Conservation (phyloP, 2,113 vertebrate genomes). For the Ivindomyrus marchei region DNA sequence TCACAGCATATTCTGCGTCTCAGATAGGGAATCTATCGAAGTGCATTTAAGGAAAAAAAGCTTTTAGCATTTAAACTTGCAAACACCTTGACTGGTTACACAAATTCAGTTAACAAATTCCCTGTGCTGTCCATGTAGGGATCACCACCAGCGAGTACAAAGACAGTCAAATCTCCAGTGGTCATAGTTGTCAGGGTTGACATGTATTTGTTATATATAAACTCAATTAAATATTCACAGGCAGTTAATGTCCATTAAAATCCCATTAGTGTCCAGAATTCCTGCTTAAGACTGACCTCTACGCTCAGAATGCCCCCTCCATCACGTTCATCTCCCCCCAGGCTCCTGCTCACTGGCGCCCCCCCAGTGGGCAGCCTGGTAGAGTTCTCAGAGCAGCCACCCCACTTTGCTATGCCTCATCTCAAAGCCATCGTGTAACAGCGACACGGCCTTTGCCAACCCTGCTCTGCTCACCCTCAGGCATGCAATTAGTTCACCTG, state of each 20-base stretch:
- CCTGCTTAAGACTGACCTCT: not conserved
- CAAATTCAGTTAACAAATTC: not conserved
- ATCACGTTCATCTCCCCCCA: not conserved
- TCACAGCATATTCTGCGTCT: not conserved
- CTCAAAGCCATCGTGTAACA: constrained; percentile 31
- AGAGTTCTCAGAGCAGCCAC: constrained; percentile 33
- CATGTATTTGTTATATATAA: not conserved
- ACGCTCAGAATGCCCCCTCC: not conserved
- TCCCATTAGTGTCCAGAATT: not conserved
- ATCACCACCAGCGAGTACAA: not conserved
- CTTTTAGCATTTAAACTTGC: not conserved
- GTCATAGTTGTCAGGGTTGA: not conserved
- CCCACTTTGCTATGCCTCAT: constrained; percentile 41
- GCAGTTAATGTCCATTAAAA: not conserved
- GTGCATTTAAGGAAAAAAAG: not conserved
- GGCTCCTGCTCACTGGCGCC: not conserved
- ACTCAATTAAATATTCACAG: not conserved
- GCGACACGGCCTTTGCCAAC: constrained; percentile 25
- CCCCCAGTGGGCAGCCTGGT: constrained; percentile 1
- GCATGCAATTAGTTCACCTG: not conserved
- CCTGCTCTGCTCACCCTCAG: not conserved
- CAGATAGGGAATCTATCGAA: not conserved
- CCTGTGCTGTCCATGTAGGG: not conserved
- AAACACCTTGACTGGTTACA: not conserved
- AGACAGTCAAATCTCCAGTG: not conserved